A percentile compares a stretch with the other conserved stretches of the same genome.
phyloP scores from a whole-genome alignment of 2,797 vertebrate genomes.

The Ceryle rudis region DNA sequence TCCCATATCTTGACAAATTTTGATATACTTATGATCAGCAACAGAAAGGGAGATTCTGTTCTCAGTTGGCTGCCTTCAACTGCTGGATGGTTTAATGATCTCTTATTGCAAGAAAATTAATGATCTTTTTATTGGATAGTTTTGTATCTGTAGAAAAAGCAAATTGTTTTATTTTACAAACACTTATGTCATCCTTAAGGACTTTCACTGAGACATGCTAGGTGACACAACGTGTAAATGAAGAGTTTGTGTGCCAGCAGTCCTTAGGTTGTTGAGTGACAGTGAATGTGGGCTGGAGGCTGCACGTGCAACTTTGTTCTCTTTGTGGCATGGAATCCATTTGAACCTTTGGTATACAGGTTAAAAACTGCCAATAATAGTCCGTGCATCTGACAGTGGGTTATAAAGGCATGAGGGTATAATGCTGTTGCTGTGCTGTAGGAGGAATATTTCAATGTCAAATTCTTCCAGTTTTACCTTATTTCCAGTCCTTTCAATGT shows the following conservation, averaged over 20 bases:
- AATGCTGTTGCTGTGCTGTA: neutral
- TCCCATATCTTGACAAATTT: neutral
- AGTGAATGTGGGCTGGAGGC: neutral
- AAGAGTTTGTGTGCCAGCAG: neutral
- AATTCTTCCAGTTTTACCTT: neutral
- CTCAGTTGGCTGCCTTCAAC: neutral
- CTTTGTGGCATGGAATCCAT: neutral
- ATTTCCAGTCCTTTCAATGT: neutral
- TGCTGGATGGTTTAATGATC: constrained; percentile 29
- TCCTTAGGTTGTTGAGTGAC: neutral
- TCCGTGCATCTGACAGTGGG: neutral
- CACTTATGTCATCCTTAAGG: neutral
- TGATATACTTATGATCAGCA: neutral
- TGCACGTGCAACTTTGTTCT: fast-evolving
- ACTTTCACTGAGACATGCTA: neutral
- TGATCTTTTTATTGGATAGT: neutral
- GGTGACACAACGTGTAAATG: neutral
- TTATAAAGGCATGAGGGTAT: neutral
- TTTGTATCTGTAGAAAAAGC: neutral
- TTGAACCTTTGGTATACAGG: neutral
- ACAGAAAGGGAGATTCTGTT: constrained; percentile 3
- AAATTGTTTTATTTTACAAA: neutral
- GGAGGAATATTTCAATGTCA: neutral
- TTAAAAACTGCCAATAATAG: neutral
- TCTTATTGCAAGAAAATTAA: constrained; percentile 13